Evolutionary conservation across 2,888 invertebrate species (phyloP).

Genomic region (Ashinkailepas kermadecensis): DNA sequence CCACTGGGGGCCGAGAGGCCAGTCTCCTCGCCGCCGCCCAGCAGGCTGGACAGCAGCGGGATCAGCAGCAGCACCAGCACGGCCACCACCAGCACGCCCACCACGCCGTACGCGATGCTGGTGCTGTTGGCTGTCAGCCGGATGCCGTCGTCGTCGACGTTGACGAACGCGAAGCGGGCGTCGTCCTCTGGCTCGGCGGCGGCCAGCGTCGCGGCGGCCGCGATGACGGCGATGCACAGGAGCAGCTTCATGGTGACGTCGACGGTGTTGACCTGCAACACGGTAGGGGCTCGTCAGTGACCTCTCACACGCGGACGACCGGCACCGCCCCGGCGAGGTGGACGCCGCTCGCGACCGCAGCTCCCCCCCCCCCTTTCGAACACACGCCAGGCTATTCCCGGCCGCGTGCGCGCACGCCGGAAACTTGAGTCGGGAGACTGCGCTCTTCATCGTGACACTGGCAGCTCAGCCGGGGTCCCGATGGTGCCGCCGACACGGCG

Average conservation of each 20-base stretch:
- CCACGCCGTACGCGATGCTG: slow-evolving; percentile 1
- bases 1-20: neutral
- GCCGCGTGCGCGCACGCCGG: too few relatives aligned
- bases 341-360: neutral
- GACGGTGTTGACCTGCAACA: neutral
- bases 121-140: neutral
- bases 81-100: neutral
- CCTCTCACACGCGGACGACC: too few relatives aligned
- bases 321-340: neutral
- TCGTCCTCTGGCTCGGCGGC: neutral
- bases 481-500: too few relatives aligned
- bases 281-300: too few relatives aligned
- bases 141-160: neutral
- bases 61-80: neutral
- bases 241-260: neutral
- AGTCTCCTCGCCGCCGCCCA: neutral
- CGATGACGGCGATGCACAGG: neutral
- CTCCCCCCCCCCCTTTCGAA: too few relatives aligned
- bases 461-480: too few relatives aligned
- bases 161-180: neutral
- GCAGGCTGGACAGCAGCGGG: neutral
- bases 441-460: too few relatives aligned
- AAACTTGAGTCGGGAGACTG: too few relatives aligned
- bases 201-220: neutral
- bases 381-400: too few relatives aligned